Evolutionary conservation across 2,797 vertebrate genomes (phyloP), one percentile per base, ranked within the genome.

Genomic region (Chaunax sp.): DNA sequence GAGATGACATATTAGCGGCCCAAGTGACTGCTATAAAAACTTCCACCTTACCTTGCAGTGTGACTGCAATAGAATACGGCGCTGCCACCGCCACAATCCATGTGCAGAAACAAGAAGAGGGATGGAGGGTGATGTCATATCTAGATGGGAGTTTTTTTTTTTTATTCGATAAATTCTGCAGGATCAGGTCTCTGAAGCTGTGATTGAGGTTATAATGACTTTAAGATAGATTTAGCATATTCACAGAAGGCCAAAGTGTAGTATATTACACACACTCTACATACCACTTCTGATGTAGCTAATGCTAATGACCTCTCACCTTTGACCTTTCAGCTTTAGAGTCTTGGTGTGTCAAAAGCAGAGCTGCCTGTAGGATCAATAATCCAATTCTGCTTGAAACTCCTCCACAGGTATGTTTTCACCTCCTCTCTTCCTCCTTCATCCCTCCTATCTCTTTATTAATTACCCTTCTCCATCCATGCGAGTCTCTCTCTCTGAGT

Each of bases 1-100:
- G 91, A 90, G 84, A 87, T 92, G 91, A 92, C 89, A 92, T 92
- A 92, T 92, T 90, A 91, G 83, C 72, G 3, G 82, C 82, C 84
- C 82, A 92, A 91, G 91, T 91, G 90, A 90, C 89, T 83, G 85
- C 82, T 77, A 87, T 92, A 91, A 92, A 92, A 89, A 78, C 84
- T 81, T 83, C 80, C 80, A 64, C 67, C 85, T 46, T 87, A 70
- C 85, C 81, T 88, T 51, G 78, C 73, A 77, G 87, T 54, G 44
- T 75, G 77, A 43, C 78, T 72, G 83, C 74, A 81, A 80, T 75
- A 25, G 80, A 70, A 77, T 65, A 60, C 7, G 47, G 40, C 64
- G 61, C 55, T 54, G 80, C 73, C 84, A 81, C 69, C 65, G 72
- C 65, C 61, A 72, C 51, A 37, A 73, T 77, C 80, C 54, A 66